Percentiles rank a stretch among this genome's conserved stretches.
These are phyloP conservation scores for Chrysotoxum bicinctum DNA, from an alignment of 2,888 invertebrate species.

Conservation along the genomic window DNA sequence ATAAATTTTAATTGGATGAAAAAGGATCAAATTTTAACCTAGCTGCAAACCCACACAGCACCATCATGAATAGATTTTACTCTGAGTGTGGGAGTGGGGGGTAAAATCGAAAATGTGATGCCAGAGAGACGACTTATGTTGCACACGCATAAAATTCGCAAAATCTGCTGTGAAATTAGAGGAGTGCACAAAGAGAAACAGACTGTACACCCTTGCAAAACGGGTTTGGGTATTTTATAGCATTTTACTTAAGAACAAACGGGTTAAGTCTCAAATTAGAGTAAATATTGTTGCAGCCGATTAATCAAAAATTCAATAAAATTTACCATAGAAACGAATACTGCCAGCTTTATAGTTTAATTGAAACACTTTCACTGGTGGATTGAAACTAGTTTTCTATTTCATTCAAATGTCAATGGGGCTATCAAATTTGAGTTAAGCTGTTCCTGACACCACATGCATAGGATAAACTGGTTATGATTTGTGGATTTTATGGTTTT, in stretches of 20 bases:
- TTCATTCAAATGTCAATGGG: too few relatives aligned
- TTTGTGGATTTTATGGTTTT: too few relatives aligned
- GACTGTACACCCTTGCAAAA: neutral
- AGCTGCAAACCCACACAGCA: neutral
- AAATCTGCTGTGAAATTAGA: neutral
- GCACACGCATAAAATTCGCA: neutral
- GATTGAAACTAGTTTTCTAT: too few relatives aligned
- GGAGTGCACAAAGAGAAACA: neutral
- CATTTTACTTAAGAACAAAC: neutral
- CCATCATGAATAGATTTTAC: neutral
- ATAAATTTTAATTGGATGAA: constrained; percentile 24
- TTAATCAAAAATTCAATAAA: neutral
- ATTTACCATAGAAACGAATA: neutral
- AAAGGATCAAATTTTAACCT: constrained; percentile 30
- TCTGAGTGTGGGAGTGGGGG: neutral
- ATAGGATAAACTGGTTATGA: too few relatives aligned
- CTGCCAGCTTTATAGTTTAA: too few relatives aligned
- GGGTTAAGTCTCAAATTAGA: neutral
- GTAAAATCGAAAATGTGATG: constrained; percentile 12
- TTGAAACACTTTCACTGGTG: too few relatives aligned
- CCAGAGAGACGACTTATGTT: neutral
- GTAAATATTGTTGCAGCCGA: neutral
- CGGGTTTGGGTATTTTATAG: neutral
- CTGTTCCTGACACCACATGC: too few relatives aligned
- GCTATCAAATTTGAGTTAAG: too few relatives aligned